phyloP scores from a whole-genome alignment of 1,140 invertebrate species.

The Nephila pilipes region DNA sequence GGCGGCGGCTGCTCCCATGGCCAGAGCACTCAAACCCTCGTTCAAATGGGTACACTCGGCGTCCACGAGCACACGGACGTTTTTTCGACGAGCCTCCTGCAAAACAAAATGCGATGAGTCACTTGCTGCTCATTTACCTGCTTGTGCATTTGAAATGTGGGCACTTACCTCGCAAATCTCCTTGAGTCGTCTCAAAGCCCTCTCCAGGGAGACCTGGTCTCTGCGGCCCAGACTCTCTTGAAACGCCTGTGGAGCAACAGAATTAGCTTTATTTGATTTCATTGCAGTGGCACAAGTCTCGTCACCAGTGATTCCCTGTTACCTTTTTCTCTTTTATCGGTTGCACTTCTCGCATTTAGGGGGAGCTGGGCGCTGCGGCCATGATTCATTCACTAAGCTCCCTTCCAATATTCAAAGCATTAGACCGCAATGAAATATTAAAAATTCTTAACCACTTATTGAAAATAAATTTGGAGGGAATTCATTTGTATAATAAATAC shows the following conservation, averaged over 20 bases:
- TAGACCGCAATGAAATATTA: no score
- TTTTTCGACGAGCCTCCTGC: conserved; percentile 91
- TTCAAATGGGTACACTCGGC: conserved; percentile 99
- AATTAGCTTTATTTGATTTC: background rate
- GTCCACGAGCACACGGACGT: conserved; percentile 98
- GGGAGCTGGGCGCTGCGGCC: no score
- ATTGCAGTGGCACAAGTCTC: background rate
- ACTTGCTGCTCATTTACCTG: background rate
- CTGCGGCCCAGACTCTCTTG: background rate
- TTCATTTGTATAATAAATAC: no score
- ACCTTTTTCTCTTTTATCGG: no score
- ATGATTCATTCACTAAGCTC: no score
- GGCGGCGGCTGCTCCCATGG: conserved; percentile 98
- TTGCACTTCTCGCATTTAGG: no score
- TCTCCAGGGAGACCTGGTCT: background rate
- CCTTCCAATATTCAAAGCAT: no score
- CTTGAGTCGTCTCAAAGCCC: conserved; percentile 46
- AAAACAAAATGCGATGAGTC: conserved; percentile 79
- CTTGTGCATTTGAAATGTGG: background rate
- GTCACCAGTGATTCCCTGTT: no score
- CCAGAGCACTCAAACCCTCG: conserved; percentile 96
- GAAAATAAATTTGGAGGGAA: no score
- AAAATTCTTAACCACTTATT: no score
- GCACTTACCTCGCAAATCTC: conserved; percentile 47
- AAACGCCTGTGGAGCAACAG: background rate